Base-by-base conservation (phyloP, 2,888 invertebrate genomes). In the Drosophila siamana region DNA sequence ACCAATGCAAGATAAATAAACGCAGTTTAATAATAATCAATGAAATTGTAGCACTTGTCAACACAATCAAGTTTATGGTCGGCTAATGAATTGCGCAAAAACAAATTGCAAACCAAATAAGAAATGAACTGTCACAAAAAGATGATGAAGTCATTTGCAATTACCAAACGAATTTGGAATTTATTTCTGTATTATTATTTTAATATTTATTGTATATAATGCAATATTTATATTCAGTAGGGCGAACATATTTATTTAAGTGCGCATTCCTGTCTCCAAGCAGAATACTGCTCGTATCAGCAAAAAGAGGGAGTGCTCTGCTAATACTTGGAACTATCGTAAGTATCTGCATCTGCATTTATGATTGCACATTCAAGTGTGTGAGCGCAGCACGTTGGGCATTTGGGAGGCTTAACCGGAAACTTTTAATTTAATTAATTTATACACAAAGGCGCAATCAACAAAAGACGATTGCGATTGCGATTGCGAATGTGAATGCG, bases 381-480 rank as follows among this genome's bases (percentile, higher is more conserved):
- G 40, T 16, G 13, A 48, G 63, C 43, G 16, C 7, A 40, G 51
- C 51, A 51, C 61, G 62, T 69, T 76, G 43, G 69, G 64, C 81
- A 68, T 78, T 88, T 80, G 78, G 52, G 82, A 88, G 86, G 83
- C 85, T 89, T 88, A 90, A 87, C 91, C 91, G 91, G 91, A 91
- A 91, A 90, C 89, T 89, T 90, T 91, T 91, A 91, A 91, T 91
- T 91, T 88, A 91, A 91, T 91, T 91, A 91, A 91, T 91, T 91
- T 89, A 91, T 88, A 86, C 90, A 91, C 88, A 90, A 90, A 86
- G 89, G 81, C 90, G 78, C 88, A 90, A 90, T 89, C 90, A 90
- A 79, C 78, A 71, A 67, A 83, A 79, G 72, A 63, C 75, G 70
- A 66, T 67, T 77, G 65, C 54, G 48, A 48, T 33, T 51, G 57